Base-by-base conservation (phyloP, 2,797 vertebrate species). In the Dendrocincla fuliginosa region DNA sequence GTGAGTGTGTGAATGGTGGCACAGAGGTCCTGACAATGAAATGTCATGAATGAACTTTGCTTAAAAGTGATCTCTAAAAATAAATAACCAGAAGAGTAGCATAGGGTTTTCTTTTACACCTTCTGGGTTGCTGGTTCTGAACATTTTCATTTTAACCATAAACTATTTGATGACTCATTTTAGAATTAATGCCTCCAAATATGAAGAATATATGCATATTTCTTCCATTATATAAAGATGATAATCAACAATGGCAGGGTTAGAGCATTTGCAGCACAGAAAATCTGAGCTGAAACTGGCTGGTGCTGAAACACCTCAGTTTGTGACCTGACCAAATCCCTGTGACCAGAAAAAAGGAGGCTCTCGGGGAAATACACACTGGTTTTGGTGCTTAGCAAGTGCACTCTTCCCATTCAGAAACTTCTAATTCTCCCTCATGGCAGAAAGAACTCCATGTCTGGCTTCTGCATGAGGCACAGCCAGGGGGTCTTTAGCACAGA, bases 101-200 rank as follows among this genome's bases (percentile, higher is more conserved):
- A 20, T 19, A 74, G 63, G 41, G 27, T 33, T 80, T 95, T 89
- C 37, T 74, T 60, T 77, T 6, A 69, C 71, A 92, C 49, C 53
- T 94, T 94, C 67, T 5, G 9, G 57, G 49, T 65, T 87, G 77
- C 88, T 89, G 69, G 63, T 50, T 94, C 87, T 59, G 80, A 90
- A 79, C 13, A 67, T 53, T 87, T 93, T 95, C 60, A 79, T 87
- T 95, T 93, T 92, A 75, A 57, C 56, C 50, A 64, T 95, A 90
- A 97, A 93, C 80, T 96, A 77, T 87, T 94, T 95, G 87, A 91
- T 97, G 87, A 96, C 52, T 97, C 80, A 85, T 93, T 96, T 93
- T 94, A 93, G 84, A 89, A 96, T 73, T 86, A 94, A 68, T 82
- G 49, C 75, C 80, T 93, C 91, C 85, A 97, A 79, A 97, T 89